Conservation (phyloP, 1,140 invertebrate genomes). For the Dendrolimus punctatus region DNA sequence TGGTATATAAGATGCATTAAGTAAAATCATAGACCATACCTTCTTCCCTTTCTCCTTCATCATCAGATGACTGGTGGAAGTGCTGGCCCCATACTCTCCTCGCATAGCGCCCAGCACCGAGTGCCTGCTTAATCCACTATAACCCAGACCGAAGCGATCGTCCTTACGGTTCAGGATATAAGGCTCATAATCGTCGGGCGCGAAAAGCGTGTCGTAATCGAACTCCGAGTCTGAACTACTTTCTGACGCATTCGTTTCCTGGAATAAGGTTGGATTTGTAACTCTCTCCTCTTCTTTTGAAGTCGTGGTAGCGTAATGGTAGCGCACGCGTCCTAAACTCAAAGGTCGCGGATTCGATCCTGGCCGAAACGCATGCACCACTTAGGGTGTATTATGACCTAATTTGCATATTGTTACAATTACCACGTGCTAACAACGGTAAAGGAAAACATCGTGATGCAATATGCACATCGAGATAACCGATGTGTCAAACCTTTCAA, state of each 20-base stretch:
- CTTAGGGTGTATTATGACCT: too few relatives aligned
- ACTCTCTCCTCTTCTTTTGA: not conserved
- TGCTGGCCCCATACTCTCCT: constrained; percentile 41
- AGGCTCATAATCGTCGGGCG: constrained; percentile 88
- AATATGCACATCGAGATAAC: too few relatives aligned
- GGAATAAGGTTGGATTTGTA: constrained; percentile 20
- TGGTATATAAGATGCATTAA: constrained; percentile 2
- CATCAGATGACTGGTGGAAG: constrained; percentile 49
- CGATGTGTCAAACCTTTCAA: too few relatives aligned
- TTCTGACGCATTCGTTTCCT: constrained; percentile 28
- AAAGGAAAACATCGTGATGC: too few relatives aligned
- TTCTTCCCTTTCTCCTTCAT: constrained; percentile 66
- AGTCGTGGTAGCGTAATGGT: not conserved
- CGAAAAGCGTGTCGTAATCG: constrained; percentile 80
- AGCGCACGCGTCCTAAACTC: too few relatives aligned
- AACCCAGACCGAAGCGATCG: constrained; percentile 91
- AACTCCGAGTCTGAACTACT: constrained; percentile 74
- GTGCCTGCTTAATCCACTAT: constrained; percentile 83
- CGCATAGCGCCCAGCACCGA: constrained; percentile 58
- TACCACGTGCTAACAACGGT: too few relatives aligned
- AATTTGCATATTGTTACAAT: too few relatives aligned
- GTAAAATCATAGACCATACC: constrained; percentile 23
- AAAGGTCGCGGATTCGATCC: too few relatives aligned
- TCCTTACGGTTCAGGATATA: constrained; percentile 83
- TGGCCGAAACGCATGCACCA: too few relatives aligned